Base-by-base conservation (phyloP, 2,888 invertebrate species). In the Lasioglossum calceatum region DNA sequence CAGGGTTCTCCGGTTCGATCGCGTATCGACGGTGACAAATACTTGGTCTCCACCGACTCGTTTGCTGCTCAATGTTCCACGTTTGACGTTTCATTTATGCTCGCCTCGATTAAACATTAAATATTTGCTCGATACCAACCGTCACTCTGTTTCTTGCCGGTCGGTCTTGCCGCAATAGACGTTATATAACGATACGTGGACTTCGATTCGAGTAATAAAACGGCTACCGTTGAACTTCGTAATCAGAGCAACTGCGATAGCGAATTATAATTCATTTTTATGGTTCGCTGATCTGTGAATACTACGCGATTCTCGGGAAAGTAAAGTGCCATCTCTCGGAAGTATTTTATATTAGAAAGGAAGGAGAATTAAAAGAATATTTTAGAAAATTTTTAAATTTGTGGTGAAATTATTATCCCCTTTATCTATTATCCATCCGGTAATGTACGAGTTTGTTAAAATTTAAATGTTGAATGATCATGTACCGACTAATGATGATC, bases 1-100 rank as follows among this genome's bases (percentile, higher is more conserved):
- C 77, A 87, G 86, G 89, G 92, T 92, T 93, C 93, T 92, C 93
- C 92, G 90, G 91, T 93, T 93, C 92, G 90, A 92, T 92, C 86
- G 19, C 87, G 90, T 92, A 92, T 27, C 91, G 90, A 81, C 82
- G 87, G 77, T 90, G 90, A 91, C 90, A 89, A 91, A 90, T 91
- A 89, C 79, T 78, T 81, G 54, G 76, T 77, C 54, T 39, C 77
- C 70, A 61, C 47, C 64, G 75, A 27, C 82, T 73, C 50, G 75
- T 71, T 88, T 85, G 73, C 75, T 2, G 64, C 81, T 73, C 83
- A 87, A 86, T 77, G 76, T 77, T 83, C 64, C 16, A 78, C 54
- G 87, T 84, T 84, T 81, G 61, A 84, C 73, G 81, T 87, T 78
- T 36, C 81, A 70, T 79, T 82, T 81, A 44, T 23, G 73, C 71